A percentile compares a stretch with the other conserved stretches of the same genome.
Conservation (phyloP, 1,140 invertebrate genomes). For the Drosophila murphyi region DNA sequence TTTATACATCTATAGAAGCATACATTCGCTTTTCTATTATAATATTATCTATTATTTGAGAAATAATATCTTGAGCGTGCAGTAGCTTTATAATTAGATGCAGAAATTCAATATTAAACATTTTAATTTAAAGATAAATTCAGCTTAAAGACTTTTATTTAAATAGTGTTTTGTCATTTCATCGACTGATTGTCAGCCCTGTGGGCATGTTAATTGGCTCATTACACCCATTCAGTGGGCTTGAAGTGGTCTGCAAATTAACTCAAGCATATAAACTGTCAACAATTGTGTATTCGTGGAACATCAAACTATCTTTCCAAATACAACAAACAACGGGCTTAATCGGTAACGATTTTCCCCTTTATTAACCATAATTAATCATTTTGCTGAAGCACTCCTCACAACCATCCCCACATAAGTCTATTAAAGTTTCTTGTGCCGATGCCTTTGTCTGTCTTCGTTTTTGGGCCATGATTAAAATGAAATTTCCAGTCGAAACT, state of each 20-base stretch:
- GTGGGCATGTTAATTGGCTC: constrained; percentile 28
- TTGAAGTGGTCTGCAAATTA: constrained; percentile 30
- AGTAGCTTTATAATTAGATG: not conserved
- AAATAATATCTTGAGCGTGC: constrained; percentile 1
- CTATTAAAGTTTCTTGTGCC: constrained; percentile 50
- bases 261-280: constrained; percentile 64
- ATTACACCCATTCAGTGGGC: constrained; percentile 50
- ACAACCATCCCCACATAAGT: constrained; percentile 31
- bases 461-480: constrained; percentile 59
- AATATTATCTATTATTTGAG: constrained; percentile 3
- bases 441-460: constrained; percentile 21
- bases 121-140: not conserved
- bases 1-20: not conserved
- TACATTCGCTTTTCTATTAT: not conserved
- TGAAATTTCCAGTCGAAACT: constrained; percentile 50
- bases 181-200: not conserved
- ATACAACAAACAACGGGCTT: constrained; percentile 4
- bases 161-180: not conserved
- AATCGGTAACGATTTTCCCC: constrained; percentile 64
- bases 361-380: constrained; percentile 78
- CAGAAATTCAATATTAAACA: no score
- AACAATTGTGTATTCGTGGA: constrained; percentile 33
- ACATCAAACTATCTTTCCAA: constrained; percentile 50
- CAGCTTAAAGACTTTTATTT: not conserved
- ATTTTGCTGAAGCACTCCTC: constrained; percentile 24